phyloP scores from a whole-genome alignment of 2,888 invertebrate genomes.

The Sphaerophoria rueppellii region DNA sequence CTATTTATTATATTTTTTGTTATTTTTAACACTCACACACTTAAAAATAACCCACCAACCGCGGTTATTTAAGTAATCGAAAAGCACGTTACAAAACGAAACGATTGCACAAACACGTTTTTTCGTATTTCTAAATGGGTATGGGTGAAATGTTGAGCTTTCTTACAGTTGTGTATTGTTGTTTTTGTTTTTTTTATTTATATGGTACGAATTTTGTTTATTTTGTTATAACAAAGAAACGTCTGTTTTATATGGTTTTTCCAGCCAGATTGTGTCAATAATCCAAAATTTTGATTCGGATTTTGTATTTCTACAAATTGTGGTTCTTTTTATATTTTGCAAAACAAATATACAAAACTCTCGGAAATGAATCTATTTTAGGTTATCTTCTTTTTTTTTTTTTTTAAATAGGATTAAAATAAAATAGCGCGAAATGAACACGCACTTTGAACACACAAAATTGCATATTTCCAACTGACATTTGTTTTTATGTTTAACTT shows the following conservation, averaged over 20 bases:
- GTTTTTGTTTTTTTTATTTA: slow-evolving; percentile 12
- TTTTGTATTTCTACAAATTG: neutral
- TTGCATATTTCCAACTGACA: no score
- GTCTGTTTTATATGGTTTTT: neutral
- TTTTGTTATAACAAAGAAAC: slow-evolving; percentile 17
- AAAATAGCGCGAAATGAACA: neutral
- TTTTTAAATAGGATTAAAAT: no score
- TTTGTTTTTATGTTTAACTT: no score
- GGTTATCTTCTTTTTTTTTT: no score
- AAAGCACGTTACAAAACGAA: slow-evolving; percentile 11
- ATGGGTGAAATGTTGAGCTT: slow-evolving; percentile 41
- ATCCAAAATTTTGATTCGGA: neutral
- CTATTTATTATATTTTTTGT: neutral
- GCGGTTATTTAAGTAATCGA: neutral
- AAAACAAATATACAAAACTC: neutral
- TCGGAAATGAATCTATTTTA: neutral
- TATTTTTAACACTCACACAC: slow-evolving; percentile 33
- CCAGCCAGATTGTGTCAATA: slow-evolving; percentile 14
- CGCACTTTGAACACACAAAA: no score
- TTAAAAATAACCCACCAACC: neutral
- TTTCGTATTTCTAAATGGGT: slow-evolving; percentile 14
- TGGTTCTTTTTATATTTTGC: neutral
- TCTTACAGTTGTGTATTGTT: neutral
- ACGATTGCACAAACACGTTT: slow-evolving; percentile 27
- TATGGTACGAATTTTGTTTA: slow-evolving; percentile 2